Evolutionary conservation across 2,888 invertebrate species (phyloP), one percentile per base, ranked within the genome.

Genomic region (Agrotis exclamationis): DNA sequence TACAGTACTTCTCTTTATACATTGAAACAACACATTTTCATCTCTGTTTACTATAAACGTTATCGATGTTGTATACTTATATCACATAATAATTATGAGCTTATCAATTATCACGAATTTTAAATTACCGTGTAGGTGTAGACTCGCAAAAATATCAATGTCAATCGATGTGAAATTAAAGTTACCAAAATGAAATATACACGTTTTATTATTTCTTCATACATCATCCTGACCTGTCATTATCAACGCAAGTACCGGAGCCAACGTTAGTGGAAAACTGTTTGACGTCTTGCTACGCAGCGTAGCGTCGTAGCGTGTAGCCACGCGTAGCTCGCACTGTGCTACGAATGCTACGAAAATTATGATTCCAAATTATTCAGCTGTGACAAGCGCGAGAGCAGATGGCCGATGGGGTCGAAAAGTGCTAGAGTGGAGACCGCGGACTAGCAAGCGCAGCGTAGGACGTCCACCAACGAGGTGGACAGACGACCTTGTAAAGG

Each of bases 111-210:
- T 47, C 33, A 63, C 39, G 48, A 54, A 11, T 44, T 44, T 22
- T 14, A 3, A 33, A n/a, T 22, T 1, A 33, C 51, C 16, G 9
- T 24, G 6, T 57, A 28, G 14, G n/a, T 57, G 71, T 56, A 50
- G 1, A 47, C 1, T 18, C 47, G 11, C 13, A 22, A 6, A 44
- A 13, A 20, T 18, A 33, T 62, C 13, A 16, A 22, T 51, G 39
- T 28, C 20, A 24, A 51, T 70, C 18, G 20, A 76, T 60, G 71
- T 62, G 18, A 62, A 79, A 80, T 79, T 67, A 79, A 80, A 67
- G 79, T 79, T 79, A 79, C 76, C 79, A 71, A 75, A 48, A 51
- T 20, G 9, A 16, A 7, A 39, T 48, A 0, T 39, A 39, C 2
- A 39, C 39, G 44, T 64, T 45, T 76, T 48, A 63, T 72, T 65